A percentile compares a stretch with the other conserved stretches of the same genome.
phyloP scores from a whole-genome alignment of 2,797 vertebrate genomes.

The Sandelia bainsii region DNA sequence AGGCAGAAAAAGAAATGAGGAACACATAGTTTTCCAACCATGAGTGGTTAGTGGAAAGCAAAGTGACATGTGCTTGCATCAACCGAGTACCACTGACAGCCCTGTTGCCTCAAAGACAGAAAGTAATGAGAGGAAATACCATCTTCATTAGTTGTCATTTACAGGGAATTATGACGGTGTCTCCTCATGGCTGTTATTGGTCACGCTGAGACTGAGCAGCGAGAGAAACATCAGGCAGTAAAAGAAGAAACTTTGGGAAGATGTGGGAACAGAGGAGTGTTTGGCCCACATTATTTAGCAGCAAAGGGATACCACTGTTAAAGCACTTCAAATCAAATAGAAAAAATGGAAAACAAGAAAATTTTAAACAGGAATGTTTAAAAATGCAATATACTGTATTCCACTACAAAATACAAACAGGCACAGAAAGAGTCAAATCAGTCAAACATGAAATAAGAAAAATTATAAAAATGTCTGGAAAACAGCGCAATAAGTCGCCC shows the following conservation, averaged over 20 bases:
- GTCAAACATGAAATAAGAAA: too few species aligned
- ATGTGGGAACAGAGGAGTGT: constrained; percentile 36
- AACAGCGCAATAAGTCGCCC: too few species aligned
- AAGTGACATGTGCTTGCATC: constrained; percentile 37
- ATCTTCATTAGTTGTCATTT: constrained; percentile 82
- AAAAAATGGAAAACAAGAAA: neutral
- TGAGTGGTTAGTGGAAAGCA: constrained; percentile 2
- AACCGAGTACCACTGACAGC: constrained; percentile 31
- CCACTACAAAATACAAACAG: neutral
- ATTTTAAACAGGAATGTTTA: neutral
- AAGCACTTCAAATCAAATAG: neutral
- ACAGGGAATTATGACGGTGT: constrained; percentile 68
- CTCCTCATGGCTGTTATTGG: constrained; percentile 73
- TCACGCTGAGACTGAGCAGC: constrained; percentile 58
- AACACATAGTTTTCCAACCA: constrained; percentile 1
- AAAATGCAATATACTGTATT: neutral
- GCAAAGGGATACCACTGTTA: neutral
- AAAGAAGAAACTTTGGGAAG: constrained; percentile 34
- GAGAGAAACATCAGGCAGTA: constrained; percentile 20
- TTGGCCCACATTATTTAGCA: constrained; percentile 55
- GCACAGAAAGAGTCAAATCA: neutral
- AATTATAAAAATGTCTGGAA: too few species aligned
- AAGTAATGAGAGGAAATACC: constrained; percentile 63
- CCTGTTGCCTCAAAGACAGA: constrained; percentile 49
- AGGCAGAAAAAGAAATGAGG: constrained; percentile 9